These are phyloP conservation scores for Ceratina japonica DNA, from an alignment of 1,140 invertebrate genomes.

Conservation along the genomic window DNA sequence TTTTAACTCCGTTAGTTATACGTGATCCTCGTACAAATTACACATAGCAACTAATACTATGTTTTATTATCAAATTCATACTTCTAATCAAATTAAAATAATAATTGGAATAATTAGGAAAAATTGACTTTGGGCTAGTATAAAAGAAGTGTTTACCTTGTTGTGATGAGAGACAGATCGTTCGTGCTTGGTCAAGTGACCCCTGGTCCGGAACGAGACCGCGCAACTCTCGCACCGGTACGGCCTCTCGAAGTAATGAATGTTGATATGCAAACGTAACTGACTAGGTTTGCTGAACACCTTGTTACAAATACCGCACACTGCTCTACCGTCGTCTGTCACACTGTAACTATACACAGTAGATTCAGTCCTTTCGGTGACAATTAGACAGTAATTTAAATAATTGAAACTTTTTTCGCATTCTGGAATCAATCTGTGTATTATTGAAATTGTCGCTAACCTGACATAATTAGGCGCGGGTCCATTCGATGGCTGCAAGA, in stretches of 20 bases:
- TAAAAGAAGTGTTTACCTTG: constrained; percentile 82
- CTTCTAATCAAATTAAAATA: neutral
- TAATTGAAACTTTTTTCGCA: neutral
- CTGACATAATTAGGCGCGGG: constrained; percentile 77
- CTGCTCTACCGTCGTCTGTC: constrained; percentile 88
- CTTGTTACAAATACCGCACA: constrained; percentile 94
- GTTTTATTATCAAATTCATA: neutral
- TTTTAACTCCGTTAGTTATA: neutral
- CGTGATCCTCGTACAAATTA: neutral
- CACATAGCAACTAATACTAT: too few relatives aligned
- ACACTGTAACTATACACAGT: constrained; percentile 73
- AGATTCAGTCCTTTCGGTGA: constrained; percentile 51
- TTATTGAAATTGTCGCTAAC: constrained; percentile 63
- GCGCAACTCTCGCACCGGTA: constrained; percentile 95
- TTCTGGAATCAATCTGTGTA: neutral
- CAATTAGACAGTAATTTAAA: neutral
- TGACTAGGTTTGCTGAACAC: constrained; percentile 94
- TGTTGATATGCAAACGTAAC: constrained; percentile 94
- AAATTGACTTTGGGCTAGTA: neutral
- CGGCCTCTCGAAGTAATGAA: constrained; percentile 96
- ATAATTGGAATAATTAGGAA: neutral
- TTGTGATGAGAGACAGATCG: constrained; percentile 94
- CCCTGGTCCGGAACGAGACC: constrained; percentile 94
- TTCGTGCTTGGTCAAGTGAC: constrained; percentile 95
- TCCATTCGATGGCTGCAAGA: constrained; percentile 76